Evolutionary conservation across 2,888 invertebrate species (phyloP), one percentile per base, ranked within the genome.

Genomic region (Archaeoteleia sp.): DNA sequence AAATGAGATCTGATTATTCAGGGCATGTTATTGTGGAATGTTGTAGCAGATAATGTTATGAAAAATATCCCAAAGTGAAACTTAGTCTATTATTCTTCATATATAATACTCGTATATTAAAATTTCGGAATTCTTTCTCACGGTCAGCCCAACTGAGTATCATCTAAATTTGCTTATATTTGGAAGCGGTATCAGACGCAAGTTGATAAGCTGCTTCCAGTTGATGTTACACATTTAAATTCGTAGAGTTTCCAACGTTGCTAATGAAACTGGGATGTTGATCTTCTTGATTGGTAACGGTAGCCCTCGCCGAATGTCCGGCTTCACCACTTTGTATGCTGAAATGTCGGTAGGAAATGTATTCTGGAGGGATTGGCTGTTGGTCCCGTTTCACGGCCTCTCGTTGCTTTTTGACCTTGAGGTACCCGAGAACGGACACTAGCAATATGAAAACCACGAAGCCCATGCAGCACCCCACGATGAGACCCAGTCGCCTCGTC

Each of bases 391-490:
- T 94, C 5, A 91, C 89, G 14, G 91, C 90, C 69, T 91, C 91
- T 71, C 93, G 88, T 78, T 95, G 91, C 85, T 95, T 94, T 86
- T 95, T 93, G 69, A 94, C 89, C 85, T 95, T 95, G 69, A 95
- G 90, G 82, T 94, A 95, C 15, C 93, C 94, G 70, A 95, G 88
- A 37, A 92, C 91, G n/a, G 94, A 93, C 54, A 95, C 92, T 78
- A 95, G 88, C 15, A 94, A 91, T 48, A 95, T 89, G 81, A 95
- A 95, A 43, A 95, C 93, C 66, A 95, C 89, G 78, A 94, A 92
- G 49, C 95, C 95, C 88, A 95, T 90, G 80, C 93, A 93, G 82
- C 94, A 93, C 46, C 95, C 95, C 54, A 95, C 92, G 75, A 95
- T 94, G 71, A 95, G 89, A 20, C 95, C 95, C 55, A 95, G 87